Evolutionary conservation across 2,888 invertebrate genomes (phyloP), one percentile per base, ranked within the genome.

Genomic region (Ochropleura leucogaster): DNA sequence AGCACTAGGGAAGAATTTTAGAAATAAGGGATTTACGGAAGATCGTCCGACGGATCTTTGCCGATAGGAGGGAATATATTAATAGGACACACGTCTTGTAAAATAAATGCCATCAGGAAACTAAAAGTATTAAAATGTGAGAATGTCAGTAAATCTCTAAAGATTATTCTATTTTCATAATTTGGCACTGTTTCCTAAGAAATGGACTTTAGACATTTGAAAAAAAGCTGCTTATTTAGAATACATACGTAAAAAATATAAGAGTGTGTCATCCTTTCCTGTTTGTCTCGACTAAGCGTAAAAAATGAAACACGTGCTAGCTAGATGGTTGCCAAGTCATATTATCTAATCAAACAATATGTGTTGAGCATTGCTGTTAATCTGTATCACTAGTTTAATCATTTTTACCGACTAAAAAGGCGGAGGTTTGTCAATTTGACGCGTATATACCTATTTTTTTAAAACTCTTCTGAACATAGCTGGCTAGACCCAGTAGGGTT

Each of bases 281-380:
- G 79, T 80, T 76, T 79, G 80, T 55, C 49, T 53, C 67, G 53
- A 55, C 53, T 40, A 40, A 8, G 20, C 10, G 51, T 42, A 59
- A 71, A 79, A 80, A 76, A 79, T 53, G 12, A 51, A 57, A 46
- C 63, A 44, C 44, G 2, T 59, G 40, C 10, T 51, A 59, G 12
- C 49, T 18, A 68, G 65, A 60, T 51, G 20, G 57, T 40, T 68
- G 75, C 67, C 79, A 67, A 64, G 10, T 18, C 2, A 10, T 53
- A 44, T 77, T 77, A 77, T 72, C 77, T 77, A 77, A 77, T 77
- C 65, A 8, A 12, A 47, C 46, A 30, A 14, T 64, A n/a, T 69
- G 44, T 10, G 40, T 49, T 55, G 53, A 55, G 12, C 18, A 44
- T 16, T 12, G 14, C 12, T 74, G n/a, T 44, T 60, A 67, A 75